Evolutionary conservation across 2,797 vertebrate species (phyloP).

Genomic region (Pseudochirops corinnae): DNA sequence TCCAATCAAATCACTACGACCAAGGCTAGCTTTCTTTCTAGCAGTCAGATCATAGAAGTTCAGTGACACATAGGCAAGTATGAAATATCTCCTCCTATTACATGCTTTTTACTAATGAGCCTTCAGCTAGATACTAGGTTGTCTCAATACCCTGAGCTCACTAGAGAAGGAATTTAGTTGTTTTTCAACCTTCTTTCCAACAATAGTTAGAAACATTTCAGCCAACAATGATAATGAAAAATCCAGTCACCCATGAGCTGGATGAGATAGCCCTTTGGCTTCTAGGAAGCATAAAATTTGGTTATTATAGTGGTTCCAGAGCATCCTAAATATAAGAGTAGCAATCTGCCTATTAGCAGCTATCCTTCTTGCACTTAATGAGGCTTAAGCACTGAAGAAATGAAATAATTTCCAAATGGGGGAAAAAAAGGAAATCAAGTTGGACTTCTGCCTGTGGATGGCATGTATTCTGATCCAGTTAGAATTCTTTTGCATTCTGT

Average conservation of each 20-base stretch:
- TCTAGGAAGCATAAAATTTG: constrained; percentile 49
- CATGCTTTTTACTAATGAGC: background rate
- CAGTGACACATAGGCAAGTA: background rate
- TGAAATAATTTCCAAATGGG: constrained; percentile 55
- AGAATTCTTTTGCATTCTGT: constrained; percentile 75
- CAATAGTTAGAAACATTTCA: constrained; percentile 25
- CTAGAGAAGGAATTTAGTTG: constrained; percentile 34
- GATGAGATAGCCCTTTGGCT: constrained; percentile 48
- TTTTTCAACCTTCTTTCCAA: background rate
- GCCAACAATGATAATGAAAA: constrained; percentile 8
- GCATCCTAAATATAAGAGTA: constrained; percentile 58
- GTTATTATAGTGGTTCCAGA: constrained; percentile 25
- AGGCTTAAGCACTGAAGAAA: constrained; percentile 65
- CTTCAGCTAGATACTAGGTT: background rate
- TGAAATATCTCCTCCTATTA: background rate
- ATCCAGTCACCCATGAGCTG: constrained; percentile 26
- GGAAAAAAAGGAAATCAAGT: constrained; percentile 59
- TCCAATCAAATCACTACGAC: constrained; percentile 1
- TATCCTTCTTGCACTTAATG: constrained; percentile 59
- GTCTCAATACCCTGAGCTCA: constrained; percentile 52
- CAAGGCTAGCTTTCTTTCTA: constrained; percentile 24
- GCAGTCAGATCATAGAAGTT: constrained; percentile 4
- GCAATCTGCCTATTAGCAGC: constrained; percentile 72
- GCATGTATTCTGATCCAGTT: constrained; percentile 74
- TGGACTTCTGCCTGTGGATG: constrained; percentile 58